Conservation (phyloP, 2,113 vertebrate genomes). For the Gnathonemus longibarbis region DNA sequence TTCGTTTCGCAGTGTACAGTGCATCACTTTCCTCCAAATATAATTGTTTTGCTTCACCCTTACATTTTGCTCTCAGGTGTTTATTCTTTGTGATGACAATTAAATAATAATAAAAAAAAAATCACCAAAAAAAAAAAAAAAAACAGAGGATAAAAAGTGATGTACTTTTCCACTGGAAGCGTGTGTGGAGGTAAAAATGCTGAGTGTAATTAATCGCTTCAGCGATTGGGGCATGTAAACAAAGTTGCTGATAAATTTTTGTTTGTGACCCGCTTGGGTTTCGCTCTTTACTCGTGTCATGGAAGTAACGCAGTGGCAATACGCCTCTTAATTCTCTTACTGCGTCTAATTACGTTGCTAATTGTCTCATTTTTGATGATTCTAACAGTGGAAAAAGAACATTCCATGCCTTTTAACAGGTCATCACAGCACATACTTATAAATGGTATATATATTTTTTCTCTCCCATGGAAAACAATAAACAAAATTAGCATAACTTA, state of each 20-base stretch:
- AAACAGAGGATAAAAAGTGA: constrained; percentile 36
- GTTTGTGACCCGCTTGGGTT: constrained; percentile 40
- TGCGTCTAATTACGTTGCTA: constrained; percentile 26
- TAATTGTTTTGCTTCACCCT: constrained; percentile 39
- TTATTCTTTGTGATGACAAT: constrained; percentile 40
- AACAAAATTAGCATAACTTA: neutral
- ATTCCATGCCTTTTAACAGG: constrained; percentile 1
- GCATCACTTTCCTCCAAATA: constrained; percentile 22
- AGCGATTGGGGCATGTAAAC: constrained; percentile 51
- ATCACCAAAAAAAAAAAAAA: neutral
- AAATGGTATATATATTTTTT: neutral
- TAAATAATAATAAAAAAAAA: constrained; percentile 23
- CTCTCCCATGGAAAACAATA: neutral
- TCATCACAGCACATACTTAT: neutral
- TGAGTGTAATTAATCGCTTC: constrained; percentile 44
- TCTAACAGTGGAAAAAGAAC: neutral
- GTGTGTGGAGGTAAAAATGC: constrained; percentile 23
- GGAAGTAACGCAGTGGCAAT: constrained; percentile 32
- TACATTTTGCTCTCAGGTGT: constrained; percentile 24
- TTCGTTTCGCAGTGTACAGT: neutral
- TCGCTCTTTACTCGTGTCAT: constrained; percentile 31
- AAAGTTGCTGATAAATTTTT: constrained; percentile 47
- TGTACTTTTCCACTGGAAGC: constrained; percentile 30
- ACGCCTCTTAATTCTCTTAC: constrained; percentile 31
- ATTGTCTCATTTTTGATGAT: constrained; percentile 23